A percentile compares a stretch with the other conserved stretches of the same genome.
These are phyloP conservation scores for Pterois miles DNA, from an alignment of 2,797 vertebrate genomes.

Conservation along the genomic window DNA sequence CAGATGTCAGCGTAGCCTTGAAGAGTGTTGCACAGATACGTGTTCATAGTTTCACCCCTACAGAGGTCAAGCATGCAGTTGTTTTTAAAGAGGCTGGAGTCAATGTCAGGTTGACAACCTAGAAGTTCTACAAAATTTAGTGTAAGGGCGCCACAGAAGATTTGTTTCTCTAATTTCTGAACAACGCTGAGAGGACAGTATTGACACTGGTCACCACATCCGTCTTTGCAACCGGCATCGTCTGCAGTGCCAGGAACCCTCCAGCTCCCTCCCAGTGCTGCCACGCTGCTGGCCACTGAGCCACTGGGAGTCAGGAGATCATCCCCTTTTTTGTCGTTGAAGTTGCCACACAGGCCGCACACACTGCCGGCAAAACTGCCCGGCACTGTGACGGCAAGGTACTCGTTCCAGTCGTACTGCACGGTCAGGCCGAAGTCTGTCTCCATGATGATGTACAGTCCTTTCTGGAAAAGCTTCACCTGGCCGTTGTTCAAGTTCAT, in stretches of 20 bases:
- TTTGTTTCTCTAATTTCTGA: slow-evolving; percentile 19
- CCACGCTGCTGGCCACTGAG: not conserved
- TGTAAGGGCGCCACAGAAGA: slow-evolving; percentile 43
- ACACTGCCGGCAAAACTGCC: slow-evolving; percentile 61
- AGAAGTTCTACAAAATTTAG: slow-evolving; percentile 61
- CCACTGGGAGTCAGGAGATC: slow-evolving; percentile 58
- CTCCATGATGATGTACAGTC: slow-evolving; percentile 63
- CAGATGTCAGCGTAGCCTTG: slow-evolving; percentile 78
- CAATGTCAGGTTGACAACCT: slow-evolving; percentile 60
- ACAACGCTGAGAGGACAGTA: slow-evolving; percentile 30
- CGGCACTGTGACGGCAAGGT: slow-evolving; percentile 75
- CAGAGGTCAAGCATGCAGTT: slow-evolving; percentile 83
- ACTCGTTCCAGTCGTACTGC: slow-evolving; percentile 82
- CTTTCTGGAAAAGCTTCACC: slow-evolving; percentile 77
- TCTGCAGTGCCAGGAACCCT: slow-evolving; percentile 45
- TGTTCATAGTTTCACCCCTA: slow-evolving; percentile 20
- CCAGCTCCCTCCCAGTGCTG: slow-evolving; percentile 78
- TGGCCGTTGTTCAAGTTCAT: slow-evolving; percentile 68
- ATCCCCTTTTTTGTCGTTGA: slow-evolving; percentile 70
- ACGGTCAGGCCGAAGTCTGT: slow-evolving; percentile 81
- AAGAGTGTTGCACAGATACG: slow-evolving; percentile 71
- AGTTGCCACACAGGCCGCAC: slow-evolving; percentile 87
- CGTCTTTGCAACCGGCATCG: slow-evolving; percentile 64
- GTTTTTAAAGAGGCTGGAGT: slow-evolving; percentile 59
- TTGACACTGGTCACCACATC: slow-evolving; percentile 59